Conservation (phyloP, 2,113 vertebrate species). For the Pygoscelis adeliae region DNA sequence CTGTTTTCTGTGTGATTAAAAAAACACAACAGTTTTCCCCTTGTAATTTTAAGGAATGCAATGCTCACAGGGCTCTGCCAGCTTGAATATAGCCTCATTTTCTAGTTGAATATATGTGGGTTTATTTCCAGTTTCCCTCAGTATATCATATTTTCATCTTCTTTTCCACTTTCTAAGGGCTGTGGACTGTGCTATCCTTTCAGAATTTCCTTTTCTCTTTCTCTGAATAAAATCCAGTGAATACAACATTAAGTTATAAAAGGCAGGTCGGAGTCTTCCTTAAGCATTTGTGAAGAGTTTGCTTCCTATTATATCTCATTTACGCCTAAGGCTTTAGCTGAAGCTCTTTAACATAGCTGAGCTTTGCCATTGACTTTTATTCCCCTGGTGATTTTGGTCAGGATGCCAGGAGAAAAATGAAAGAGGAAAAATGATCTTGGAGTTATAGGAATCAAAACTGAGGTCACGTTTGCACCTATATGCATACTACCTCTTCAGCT, state of each 20-base stretch:
- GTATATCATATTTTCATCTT: not conserved
- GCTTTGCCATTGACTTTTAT: not conserved
- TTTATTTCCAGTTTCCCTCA: not conserved
- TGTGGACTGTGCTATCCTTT: not conserved
- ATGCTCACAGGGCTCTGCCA: not conserved
- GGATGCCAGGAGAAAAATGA: not conserved
- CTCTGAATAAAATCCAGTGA: not conserved
- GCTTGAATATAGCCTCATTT: not conserved
- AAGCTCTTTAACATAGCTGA: not conserved
- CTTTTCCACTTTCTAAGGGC: not conserved
- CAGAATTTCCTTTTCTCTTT: not conserved
- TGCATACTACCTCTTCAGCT: not conserved
- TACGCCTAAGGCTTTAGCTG: not conserved
- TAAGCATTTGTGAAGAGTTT: not conserved
- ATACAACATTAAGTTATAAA: not conserved
- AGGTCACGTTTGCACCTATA: not conserved
- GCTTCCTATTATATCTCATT: not conserved
- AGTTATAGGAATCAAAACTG: not conserved
- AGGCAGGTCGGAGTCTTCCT: not conserved
- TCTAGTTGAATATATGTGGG: not conserved
- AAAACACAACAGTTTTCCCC: not conserved
- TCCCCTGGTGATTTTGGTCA: not conserved
- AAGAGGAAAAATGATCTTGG: not conserved
- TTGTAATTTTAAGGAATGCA: not conserved
- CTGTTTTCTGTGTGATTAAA: not conserved